Percentiles rank a stretch among this genome's conserved stretches.
These are phyloP conservation scores for Acleris cristana DNA, from an alignment of 2,888 invertebrate genomes.

Conservation along the genomic window DNA sequence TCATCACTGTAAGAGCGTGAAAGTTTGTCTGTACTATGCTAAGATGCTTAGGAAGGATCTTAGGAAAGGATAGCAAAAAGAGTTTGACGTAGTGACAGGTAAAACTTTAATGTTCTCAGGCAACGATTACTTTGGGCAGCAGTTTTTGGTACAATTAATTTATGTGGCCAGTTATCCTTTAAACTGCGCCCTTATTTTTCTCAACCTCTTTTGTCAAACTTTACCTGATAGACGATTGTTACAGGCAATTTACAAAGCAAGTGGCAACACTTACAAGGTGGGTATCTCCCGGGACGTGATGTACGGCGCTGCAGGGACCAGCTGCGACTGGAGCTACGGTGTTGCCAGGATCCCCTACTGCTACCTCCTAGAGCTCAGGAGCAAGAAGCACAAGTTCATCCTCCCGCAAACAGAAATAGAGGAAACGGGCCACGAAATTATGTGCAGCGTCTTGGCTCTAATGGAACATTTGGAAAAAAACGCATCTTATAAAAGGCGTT, in stretches of 20 bases:
- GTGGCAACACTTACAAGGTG: constrained; percentile 70
- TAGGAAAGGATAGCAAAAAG: no score
- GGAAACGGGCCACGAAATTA: constrained; percentile 66
- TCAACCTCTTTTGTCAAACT: background rate
- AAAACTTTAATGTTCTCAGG: no score
- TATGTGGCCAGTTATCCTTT: no score
- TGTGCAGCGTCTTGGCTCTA: constrained; percentile 62
- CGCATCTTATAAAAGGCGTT: constrained; percentile 23
- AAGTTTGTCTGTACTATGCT: no score
- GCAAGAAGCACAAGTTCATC: constrained; percentile 66
- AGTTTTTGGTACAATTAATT: no score
- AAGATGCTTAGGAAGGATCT: no score
- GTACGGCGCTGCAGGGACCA: constrained; percentile 73
- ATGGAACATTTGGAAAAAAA: constrained; percentile 68
- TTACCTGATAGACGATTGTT: background rate
- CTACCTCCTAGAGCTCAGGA: constrained; percentile 72
- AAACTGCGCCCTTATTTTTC: background rate
- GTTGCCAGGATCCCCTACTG: constrained; percentile 69
- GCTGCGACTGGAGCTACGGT: constrained; percentile 71
- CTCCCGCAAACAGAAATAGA: constrained; percentile 69
- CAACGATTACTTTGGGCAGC: no score
- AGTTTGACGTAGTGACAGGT: no score
- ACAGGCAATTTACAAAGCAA: constrained; percentile 69
- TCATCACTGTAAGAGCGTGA: no score
- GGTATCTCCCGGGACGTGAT: constrained; percentile 74